These are phyloP conservation scores for Drosophila lutescens DNA, from an alignment of 2,888 invertebrate species.

Conservation along the genomic window DNA sequence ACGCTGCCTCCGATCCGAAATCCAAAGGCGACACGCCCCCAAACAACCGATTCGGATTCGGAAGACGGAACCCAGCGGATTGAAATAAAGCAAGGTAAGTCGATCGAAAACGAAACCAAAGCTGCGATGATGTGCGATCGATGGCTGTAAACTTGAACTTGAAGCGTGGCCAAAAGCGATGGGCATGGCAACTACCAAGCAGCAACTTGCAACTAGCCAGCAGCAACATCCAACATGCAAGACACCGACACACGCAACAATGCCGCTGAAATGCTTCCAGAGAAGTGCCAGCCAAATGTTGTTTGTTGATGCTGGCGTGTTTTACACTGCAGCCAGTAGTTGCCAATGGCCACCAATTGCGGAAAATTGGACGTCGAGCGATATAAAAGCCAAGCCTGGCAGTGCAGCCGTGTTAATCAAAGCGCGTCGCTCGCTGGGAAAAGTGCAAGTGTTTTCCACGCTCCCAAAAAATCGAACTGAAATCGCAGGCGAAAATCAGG, in stretches of 20 bases:
- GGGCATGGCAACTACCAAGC: slow-evolving; percentile 9
- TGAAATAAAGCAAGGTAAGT: slow-evolving; percentile 6
- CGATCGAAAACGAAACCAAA: slow-evolving; percentile 13
- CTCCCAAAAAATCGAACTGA: not conserved
- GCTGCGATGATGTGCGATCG: slow-evolving; percentile 3
- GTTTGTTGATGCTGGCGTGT: slow-evolving; percentile 6
- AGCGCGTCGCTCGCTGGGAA: slow-evolving; percentile 67
- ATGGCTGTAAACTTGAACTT: slow-evolving; percentile 71
- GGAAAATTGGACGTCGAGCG: slow-evolving; percentile 49
- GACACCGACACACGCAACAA: slow-evolving; percentile 9
- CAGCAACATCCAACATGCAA: slow-evolving; percentile 57
- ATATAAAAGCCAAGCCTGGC: slow-evolving; percentile 62
- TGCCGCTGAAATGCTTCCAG: slow-evolving; percentile 40
- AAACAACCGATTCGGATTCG: slow-evolving; percentile 57
- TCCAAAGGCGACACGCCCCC: slow-evolving; percentile 56
- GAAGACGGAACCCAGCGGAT: slow-evolving; percentile 66
- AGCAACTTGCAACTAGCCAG: slow-evolving; percentile 7
- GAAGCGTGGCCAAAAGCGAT: slow-evolving; percentile 51
- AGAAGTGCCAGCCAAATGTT: slow-evolving; percentile 23
- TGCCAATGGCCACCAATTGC: slow-evolving; percentile 48
- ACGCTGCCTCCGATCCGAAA: slow-evolving; percentile 1
- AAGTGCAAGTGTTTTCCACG: slow-evolving; percentile 44
- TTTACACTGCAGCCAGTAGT: slow-evolving; percentile 1
- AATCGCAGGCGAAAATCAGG: slow-evolving; percentile 4
- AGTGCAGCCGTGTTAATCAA: slow-evolving; percentile 67